Conservation (phyloP, 1,140 invertebrate species). For the Temnothorax nylanderi region DNA sequence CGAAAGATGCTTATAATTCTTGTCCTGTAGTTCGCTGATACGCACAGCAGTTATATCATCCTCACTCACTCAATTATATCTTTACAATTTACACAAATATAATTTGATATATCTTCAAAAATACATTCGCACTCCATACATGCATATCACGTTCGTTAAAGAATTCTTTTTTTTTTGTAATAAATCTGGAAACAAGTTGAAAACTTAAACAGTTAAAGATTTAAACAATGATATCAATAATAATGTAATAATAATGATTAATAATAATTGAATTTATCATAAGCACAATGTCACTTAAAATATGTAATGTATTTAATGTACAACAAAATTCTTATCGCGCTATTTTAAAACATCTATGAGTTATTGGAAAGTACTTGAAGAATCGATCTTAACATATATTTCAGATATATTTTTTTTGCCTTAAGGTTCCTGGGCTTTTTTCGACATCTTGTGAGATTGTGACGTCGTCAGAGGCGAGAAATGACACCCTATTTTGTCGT, state of each 20-base stretch:
- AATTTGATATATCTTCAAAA: constrained; percentile 82
- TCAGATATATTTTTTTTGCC: constrained; percentile 2
- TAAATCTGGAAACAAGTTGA: constrained; percentile 78
- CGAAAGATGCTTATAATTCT: constrained; percentile 63
- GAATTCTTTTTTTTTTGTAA: constrained; percentile 72
- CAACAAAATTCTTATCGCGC: constrained; percentile 59
- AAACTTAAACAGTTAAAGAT: constrained; percentile 78
- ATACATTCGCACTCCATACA: constrained; percentile 79
- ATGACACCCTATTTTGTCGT: no score
- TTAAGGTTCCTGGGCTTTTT: no score
- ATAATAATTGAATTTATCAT: constrained; percentile 70
- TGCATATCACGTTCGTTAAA: constrained; percentile 69
- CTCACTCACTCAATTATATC: constrained; percentile 69
- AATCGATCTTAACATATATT: constrained; percentile 44
- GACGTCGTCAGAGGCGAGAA: no score
- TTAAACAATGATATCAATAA: constrained; percentile 74
- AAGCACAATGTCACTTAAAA: constrained; percentile 72
- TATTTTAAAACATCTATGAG: constrained; percentile 60
- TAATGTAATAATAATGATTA: constrained; percentile 29
- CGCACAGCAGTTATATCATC: constrained; percentile 19
- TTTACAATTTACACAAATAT: constrained; percentile 85
- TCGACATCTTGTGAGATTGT: no score
- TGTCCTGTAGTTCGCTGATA: background rate
- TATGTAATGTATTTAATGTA: constrained; percentile 73
- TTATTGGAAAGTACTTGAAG: constrained; percentile 66